These are phyloP conservation scores for Anseranas semipalmata DNA, from an alignment of 2,113 vertebrate species.

Conservation along the genomic window DNA sequence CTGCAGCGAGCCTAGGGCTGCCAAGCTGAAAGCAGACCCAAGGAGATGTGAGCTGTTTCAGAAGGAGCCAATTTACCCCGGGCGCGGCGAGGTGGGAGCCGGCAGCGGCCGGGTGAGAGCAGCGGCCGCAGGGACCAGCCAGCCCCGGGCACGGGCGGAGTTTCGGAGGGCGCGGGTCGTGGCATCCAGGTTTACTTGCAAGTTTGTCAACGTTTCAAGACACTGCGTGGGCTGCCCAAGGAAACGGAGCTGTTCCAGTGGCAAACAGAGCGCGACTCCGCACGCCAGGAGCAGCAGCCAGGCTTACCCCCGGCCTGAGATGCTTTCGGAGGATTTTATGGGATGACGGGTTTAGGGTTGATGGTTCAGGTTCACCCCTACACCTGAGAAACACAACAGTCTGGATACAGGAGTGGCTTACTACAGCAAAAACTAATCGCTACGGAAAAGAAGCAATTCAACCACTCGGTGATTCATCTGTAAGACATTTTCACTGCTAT, in stretches of 20 bases:
- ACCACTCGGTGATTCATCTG: not conserved
- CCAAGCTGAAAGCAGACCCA: not conserved
- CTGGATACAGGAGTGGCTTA: not conserved
- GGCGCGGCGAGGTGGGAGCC: not conserved
- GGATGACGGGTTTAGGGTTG: not conserved
- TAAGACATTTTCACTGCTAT: not conserved
- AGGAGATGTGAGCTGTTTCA: not conserved
- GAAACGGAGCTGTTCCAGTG: not conserved
- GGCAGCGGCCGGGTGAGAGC: not conserved
- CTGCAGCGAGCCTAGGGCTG: not conserved
- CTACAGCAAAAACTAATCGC: not conserved
- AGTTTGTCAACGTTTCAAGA: not conserved
- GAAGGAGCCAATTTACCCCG: not conserved
- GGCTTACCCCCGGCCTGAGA: not conserved
- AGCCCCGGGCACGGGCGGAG: rapidly evolving
- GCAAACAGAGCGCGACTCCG: not conserved
- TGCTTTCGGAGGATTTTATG: not conserved
- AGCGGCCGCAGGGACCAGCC: not conserved
- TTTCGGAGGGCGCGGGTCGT: not conserved
- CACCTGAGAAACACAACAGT: not conserved
- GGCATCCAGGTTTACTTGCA: not conserved
- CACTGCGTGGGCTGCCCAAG: not conserved
- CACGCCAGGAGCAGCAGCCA: not conserved
- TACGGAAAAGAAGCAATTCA: conserved; percentile 10
- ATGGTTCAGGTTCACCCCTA: not conserved